Conservation (phyloP, 2,888 invertebrate genomes). For the Apotomis turbidana region DNA sequence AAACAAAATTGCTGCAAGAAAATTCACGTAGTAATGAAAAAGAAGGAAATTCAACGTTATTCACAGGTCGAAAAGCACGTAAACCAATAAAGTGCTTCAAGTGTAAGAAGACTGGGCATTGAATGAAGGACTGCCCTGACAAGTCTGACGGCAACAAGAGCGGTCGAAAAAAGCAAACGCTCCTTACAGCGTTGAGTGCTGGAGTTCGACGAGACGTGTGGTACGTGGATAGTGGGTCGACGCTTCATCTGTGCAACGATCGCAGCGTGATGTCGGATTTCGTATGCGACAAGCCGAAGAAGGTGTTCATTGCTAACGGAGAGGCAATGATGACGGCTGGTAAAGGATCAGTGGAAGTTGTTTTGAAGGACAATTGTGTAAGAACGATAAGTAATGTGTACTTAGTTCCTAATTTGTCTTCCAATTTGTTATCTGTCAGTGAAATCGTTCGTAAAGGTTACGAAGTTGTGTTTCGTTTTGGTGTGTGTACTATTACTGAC, state of each 20-base stretch:
- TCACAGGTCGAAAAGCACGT: background rate
- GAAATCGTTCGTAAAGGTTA: background rate
- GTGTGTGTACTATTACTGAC: background rate
- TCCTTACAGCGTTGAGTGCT: background rate
- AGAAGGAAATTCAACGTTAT: background rate
- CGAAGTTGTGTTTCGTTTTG: background rate
- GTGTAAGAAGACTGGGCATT: background rate
- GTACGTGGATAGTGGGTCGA: background rate
- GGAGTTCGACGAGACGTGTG: background rate
- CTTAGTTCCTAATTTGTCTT: conserved; percentile 15
- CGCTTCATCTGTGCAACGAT: background rate
- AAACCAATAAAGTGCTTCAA: background rate
- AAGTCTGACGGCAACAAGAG: background rate
- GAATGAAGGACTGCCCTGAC: background rate
- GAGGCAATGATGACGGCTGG: background rate
- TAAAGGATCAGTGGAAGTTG: background rate
- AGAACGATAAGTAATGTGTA: background rate
- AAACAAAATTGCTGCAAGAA: conserved; percentile 1
- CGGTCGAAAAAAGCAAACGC: background rate
- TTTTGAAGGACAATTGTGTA: background rate
- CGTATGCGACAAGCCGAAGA: background rate
- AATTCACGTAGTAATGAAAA: background rate
- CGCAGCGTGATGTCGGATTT: background rate
- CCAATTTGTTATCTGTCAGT: conserved; percentile 1
- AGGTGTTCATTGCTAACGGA: background rate